Evolutionary conservation across 2,113 vertebrate genomes (phyloP), one percentile per base, ranked within the genome.

Genomic region (Epinephelus lanceolatus): DNA sequence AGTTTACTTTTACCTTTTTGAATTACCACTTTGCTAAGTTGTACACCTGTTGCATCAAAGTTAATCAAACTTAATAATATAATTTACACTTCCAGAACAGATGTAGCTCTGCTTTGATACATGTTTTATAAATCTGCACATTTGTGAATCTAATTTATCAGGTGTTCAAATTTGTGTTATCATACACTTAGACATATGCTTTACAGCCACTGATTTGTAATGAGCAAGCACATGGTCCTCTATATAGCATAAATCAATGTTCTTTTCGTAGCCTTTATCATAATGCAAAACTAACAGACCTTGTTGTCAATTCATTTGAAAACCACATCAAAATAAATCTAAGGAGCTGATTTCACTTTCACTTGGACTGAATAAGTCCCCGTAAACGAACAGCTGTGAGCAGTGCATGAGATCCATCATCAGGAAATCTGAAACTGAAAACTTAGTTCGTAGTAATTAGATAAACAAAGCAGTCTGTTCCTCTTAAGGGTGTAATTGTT

Each of bases 211-310:
- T 55, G 65, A 21, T 23, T 66, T 69, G 17, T 63, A 49, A 57
- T 68, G 17, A 52, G 17, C 23, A 73, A 51, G 3, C 33, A 55
- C 65, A 49, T 17, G 70, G 25, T 12, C 45, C 27, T 66, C 17
- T 69, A 21, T 68, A 21, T 56, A 51, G 56, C 6, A 62, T 37
- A 72, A 74, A n/a, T 70, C 12, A 49, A 10, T 47, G 23, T 37
- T 27, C 25, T 52, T 23, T 27, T 65, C 4, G 42, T 30, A 53
- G 45, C 49, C 71, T 76, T 49, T 53, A 56, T 47, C 42, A 51
- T 56, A 55, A 33, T 73, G 49, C 11, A 68, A 61, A 61, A 78
- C 67, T 18, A 40, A 81, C 33, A 72, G 51, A 51, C 57, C 30
- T 37, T 15, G 10, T 18, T 18, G 23, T 57, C 55, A 40, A 51